Base-by-base conservation (phyloP, 2,888 invertebrate species). In the Tholera decimalis region DNA sequence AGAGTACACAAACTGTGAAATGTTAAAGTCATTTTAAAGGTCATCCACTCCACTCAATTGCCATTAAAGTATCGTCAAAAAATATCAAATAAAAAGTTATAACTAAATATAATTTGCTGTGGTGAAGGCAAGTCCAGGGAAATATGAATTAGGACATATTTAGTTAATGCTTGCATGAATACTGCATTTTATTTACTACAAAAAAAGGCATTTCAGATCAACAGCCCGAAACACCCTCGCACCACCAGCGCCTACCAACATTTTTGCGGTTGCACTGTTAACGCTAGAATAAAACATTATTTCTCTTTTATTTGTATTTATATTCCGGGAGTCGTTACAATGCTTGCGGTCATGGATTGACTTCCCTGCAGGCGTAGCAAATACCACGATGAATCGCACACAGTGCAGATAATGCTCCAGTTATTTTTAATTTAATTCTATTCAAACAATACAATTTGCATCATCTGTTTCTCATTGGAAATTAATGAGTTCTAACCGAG, bases 231-330 rank as follows among this genome's bases (percentile, higher is more conserved):
- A 66, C 51, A 44, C 22, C n/a, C 30, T 22, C 47, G 22, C 22
- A 35, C 47, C 47, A 73, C 33, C 3, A 35, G 35, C 13, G 37
- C 65, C 26, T 6, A 43, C 20, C 22, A 37, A 39, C 35, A 49
- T 41, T 46, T 76, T 51, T 46, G 33, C 47, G 65, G 43, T 22
- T 78, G 53, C 79, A 47, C 9, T 69, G 33, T 54, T 33, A 49
- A 35, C 61, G 20, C 46, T 33, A 47, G 43, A 73, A 61, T 68
- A 62, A 57, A 81, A 66, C 47, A 66, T 60, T 57, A 64, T 43
- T 66, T 54, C 46, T 37, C 28, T 71, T 77, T 77, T 62, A 71
- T 62, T 64, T 53, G 49, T 62, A 65, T 80, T 77, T 80, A 65
- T 60, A 75, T 55, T 37, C 5, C 44, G 41, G 47, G 53, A 49